Evolutionary conservation across 2,797 vertebrate genomes (phyloP).

Genomic region (Schizothorax lantsangensis): DNA sequence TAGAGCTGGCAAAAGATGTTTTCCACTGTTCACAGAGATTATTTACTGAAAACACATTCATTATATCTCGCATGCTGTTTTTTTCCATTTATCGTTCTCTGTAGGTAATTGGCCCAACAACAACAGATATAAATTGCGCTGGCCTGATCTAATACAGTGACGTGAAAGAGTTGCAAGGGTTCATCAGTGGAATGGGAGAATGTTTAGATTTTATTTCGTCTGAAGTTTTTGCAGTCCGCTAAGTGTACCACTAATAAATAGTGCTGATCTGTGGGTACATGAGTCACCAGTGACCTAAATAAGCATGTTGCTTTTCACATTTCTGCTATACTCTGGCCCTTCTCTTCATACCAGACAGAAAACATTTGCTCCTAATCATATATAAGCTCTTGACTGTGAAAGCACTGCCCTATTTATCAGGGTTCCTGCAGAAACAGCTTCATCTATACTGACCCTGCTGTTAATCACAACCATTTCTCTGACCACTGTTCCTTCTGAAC

Average conservation of each 20-base stretch:
- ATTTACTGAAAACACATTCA: conserved; percentile 16
- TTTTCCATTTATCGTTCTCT: conserved; percentile 30
- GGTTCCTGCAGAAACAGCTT: conserved; percentile 13
- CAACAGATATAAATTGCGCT: neutral
- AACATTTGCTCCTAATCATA: conserved; percentile 36
- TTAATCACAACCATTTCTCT: neutral
- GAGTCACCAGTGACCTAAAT: conserved; percentile 40
- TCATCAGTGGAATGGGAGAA: conserved; percentile 17
- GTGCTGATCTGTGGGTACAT: neutral
- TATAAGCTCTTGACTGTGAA: conserved; percentile 37
- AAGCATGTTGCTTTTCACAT: conserved; percentile 30
- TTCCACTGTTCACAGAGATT: neutral
- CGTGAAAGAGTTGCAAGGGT: conserved; percentile 25
- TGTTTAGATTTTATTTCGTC: conserved; percentile 15
- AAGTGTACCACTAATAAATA: conserved; percentile 31
- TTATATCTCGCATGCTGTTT: conserved; percentile 24
- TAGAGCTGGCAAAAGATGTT: neutral
- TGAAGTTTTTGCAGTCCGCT: conserved; percentile 16
- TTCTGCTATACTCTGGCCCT: neutral
- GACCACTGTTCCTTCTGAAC: neutral
- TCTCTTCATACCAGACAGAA: conserved; percentile 25
- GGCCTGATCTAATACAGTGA: conserved; percentile 32
- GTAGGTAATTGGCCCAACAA: conserved; percentile 38
- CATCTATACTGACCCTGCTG: conserved; percentile 20
- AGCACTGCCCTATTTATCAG: conserved; percentile 32